A percentile compares a stretch with the other conserved stretches of the same genome.
phyloP scores from a whole-genome alignment of 2,888 invertebrate genomes.

The Drosophila neotestacea region DNA sequence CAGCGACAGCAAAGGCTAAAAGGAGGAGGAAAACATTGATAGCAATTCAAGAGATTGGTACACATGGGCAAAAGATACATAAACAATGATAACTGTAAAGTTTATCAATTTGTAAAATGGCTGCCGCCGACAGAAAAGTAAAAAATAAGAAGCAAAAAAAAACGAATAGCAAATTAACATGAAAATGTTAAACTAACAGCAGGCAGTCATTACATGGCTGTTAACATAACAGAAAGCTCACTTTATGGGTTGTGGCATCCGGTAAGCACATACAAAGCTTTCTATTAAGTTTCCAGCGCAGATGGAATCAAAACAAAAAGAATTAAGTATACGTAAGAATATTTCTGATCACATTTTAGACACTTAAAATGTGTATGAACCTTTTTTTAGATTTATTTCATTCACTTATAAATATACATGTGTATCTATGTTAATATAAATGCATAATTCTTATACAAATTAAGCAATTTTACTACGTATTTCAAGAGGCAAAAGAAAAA shows the following conservation, averaged over 20 bases:
- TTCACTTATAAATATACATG: not conserved
- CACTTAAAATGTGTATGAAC: not conserved
- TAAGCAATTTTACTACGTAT: constrained; percentile 31
- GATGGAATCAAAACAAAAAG: not conserved
- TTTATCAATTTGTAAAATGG: constrained; percentile 79
- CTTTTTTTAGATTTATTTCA: not conserved
- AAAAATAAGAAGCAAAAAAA: constrained; percentile 11
- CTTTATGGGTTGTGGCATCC: constrained; percentile 25
- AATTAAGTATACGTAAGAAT: not conserved
- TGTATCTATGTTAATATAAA: constrained; percentile 1
- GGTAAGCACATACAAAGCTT: constrained; percentile 44
- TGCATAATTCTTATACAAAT: constrained; percentile 23
- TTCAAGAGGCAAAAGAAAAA: constrained; percentile 18
- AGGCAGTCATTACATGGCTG: constrained; percentile 13
- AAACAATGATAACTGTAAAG: constrained; percentile 77
- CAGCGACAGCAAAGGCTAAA: not conserved
- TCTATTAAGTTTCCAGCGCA: not conserved
- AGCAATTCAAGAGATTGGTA: constrained; percentile 50
- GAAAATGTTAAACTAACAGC: constrained; percentile 31
- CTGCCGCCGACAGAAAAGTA: constrained; percentile 37
- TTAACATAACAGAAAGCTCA: constrained; percentile 40
- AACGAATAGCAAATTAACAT: not conserved
- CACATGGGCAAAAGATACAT: constrained; percentile 64
- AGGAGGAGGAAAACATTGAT: constrained; percentile 44
- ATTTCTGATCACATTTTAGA: not conserved